Base-by-base conservation (phyloP, 2,113 vertebrate genomes). In the Burhinus bistriatus region DNA sequence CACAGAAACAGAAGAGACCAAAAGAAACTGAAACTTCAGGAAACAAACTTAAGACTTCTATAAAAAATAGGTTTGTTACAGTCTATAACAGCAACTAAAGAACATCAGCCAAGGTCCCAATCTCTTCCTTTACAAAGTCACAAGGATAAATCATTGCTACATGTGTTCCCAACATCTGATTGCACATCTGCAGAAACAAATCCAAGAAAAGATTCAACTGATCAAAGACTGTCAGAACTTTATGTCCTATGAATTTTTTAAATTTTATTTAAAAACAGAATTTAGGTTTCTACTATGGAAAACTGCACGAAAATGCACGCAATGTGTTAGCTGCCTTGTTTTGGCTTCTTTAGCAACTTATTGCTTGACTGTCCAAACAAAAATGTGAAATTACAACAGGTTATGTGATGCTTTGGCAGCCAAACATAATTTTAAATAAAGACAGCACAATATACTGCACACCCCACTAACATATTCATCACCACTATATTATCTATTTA, bases 301-400 rank as follows among this genome's bases (percentile, higher is more conserved):
- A 95, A 78, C 36, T 52, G 21, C 62, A 96, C 49, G 84, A 91
- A 96, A 96, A 96, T 30, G 38, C 64, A 96, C 7, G 15, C 52
- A 87, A 81, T 89, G 91, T 93, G 89, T 96, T 92, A 96, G 76
- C 66, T 89, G 81, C 84, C 78, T 94, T 93, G 40, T 75, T 92
- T 93, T 78, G 86, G 85, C 29, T 95, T 95, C 80, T 94, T 93
- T 95, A 93, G 71, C 95, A 94, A 94, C 93, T 93, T 95, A 70
- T 4, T 97, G 77, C 93, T 91, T 71, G 65, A 89, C 38, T 97
- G 93, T 96, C 95, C 94, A 95, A 95, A 97, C 89, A 97, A 92
- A 94, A 95, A 82, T 52, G 49, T 51, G 72, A 82, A 96, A 91
- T 94, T 91, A 94, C 93, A 97, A 93, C 89, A 97, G 94, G 96